Conservation (phyloP, 1,140 invertebrate species). For the Triops longicaudatus region DNA sequence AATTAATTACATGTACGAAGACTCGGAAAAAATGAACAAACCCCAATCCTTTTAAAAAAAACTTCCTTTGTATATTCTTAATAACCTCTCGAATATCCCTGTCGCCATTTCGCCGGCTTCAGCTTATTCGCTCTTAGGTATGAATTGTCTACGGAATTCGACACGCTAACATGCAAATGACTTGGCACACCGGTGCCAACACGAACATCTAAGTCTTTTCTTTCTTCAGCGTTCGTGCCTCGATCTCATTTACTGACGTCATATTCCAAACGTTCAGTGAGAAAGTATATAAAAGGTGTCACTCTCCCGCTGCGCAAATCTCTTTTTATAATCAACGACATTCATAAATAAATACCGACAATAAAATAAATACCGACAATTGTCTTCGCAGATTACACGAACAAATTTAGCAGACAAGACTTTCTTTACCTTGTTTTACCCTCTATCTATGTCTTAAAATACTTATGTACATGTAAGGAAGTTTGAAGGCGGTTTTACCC, state of each 20-base stretch:
- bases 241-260: slow-evolving; percentile 1
- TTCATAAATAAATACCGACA: too few species aligned
- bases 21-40: background rate
- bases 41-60: background rate
- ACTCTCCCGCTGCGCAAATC: too few species aligned
- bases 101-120: background rate
- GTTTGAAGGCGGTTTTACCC: slow-evolving; percentile 1
- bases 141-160: background rate
- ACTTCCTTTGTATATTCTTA: background rate
- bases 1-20: background rate
- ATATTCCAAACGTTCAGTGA: background rate
- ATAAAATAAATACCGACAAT: too few species aligned
- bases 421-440: background rate
- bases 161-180: slow-evolving; percentile 8
- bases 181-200: background rate
- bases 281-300: too few species aligned
- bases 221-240: background rate
- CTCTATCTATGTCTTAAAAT: background rate
- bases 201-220: background rate
- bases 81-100: background rate
- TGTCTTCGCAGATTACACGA: too few species aligned
- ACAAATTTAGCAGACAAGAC: too few species aligned
- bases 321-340: too few species aligned
- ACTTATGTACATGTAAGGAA: background rate
- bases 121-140: background rate